Evolutionary conservation across 2,888 invertebrate species (phyloP).

Genomic region (Melinaea menophilus): DNA sequence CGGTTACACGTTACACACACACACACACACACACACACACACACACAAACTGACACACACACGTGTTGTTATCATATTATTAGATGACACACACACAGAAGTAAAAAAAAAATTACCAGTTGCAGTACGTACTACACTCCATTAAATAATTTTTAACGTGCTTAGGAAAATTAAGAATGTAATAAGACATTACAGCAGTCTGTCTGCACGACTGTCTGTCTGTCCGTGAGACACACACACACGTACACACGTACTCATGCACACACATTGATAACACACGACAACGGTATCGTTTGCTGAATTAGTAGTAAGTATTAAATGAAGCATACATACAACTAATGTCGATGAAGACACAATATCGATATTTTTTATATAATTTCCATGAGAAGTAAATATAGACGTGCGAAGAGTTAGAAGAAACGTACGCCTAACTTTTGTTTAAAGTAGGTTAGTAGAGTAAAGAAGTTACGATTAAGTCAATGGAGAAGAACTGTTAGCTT

Average conservation of each 20-base stretch:
- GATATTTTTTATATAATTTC: background rate
- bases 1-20: background rate
- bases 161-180: too few relatives aligned
- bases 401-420: background rate
- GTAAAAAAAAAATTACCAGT: too few relatives aligned
- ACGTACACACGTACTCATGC: background rate
- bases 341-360: too few relatives aligned
- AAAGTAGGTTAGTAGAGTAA: constrained; percentile 1
- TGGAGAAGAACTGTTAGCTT: background rate
- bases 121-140: too few relatives aligned
- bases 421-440: background rate
- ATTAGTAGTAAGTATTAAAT: too few relatives aligned
- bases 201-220: too few relatives aligned
- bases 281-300: too few relatives aligned
- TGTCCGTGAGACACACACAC: background rate
- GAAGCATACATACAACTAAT: too few relatives aligned
- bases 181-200: too few relatives aligned
- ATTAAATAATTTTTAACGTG: too few relatives aligned
- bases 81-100: too few relatives aligned
- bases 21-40: background rate
- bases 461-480: background rate
- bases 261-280: background rate
- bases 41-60: background rate
- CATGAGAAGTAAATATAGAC: background rate
- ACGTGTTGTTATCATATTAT: too few relatives aligned